phyloP scores from a whole-genome alignment of 2,888 invertebrate genomes.

The Hetaerina titia region DNA sequence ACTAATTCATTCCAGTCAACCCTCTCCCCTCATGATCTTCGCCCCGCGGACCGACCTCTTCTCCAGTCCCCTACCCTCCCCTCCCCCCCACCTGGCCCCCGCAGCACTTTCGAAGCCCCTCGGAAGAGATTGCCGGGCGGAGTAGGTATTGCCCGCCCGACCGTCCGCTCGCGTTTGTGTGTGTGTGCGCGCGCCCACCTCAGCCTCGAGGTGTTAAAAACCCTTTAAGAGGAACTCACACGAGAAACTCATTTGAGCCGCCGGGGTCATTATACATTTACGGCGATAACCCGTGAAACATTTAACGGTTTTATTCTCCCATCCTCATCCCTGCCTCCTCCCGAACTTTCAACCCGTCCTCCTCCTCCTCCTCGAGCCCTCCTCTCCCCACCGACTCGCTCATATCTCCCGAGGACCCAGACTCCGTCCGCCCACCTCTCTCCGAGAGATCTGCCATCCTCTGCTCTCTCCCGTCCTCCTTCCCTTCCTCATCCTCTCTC shows the following conservation, averaged over 20 bases:
- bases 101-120: neutral
- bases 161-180: neutral
- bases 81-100: neutral
- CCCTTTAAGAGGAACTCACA: conserved; percentile 61
- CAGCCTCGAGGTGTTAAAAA: conserved; percentile 58
- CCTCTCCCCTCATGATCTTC: neutral
- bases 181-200: neutral
- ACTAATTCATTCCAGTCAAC: no score
- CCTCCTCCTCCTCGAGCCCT: neutral
- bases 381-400: neutral
- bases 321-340: neutral
- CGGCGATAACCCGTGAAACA: conserved; percentile 66
- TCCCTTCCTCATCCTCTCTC: neutral
- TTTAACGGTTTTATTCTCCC: conserved; percentile 54
- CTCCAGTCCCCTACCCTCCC: neutral
- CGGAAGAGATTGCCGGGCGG: conserved; percentile 9
- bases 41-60: neutral
- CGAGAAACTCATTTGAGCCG: conserved; percentile 66
- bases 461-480: no score
- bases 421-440: neutral
- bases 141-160: neutral
- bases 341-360: neutral
- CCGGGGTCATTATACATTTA: conserved; percentile 66
- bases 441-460: no score
- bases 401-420: neutral